Percentiles rank a stretch among this genome's conserved stretches.
Conservation (phyloP, 1,140 invertebrate genomes). For the Lycorma delicatula region DNA sequence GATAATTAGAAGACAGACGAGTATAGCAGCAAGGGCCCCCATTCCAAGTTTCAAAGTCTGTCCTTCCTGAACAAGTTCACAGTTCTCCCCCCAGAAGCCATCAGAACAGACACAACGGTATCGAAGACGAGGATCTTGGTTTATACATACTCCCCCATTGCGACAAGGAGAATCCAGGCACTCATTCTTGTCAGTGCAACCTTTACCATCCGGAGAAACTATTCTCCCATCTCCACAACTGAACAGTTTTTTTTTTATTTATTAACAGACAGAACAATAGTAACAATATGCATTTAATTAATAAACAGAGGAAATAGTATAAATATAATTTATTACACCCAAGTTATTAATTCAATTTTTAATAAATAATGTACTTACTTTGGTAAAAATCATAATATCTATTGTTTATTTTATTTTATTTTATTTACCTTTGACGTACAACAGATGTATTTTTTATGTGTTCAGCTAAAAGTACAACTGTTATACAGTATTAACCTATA, state of each 20-base stretch:
- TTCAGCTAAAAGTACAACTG: no score
- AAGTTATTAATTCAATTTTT: background rate
- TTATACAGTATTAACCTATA: no score
- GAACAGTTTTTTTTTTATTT: background rate
- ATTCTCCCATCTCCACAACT: constrained; percentile 88
- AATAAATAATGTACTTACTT: background rate
- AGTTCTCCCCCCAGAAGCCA: constrained; percentile 89
- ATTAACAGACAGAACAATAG: no score
- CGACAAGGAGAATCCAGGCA: constrained; percentile 85
- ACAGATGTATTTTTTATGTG: no score
- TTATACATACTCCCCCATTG: constrained; percentile 82
- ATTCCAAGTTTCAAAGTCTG: constrained; percentile 87
- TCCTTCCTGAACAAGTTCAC: constrained; percentile 85
- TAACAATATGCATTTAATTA: no score
- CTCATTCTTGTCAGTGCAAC: constrained; percentile 89
- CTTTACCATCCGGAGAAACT: constrained; percentile 77
- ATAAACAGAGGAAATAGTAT: no score
- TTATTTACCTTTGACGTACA: no score
- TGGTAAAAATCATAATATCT: no score
- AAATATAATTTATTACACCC: background rate
- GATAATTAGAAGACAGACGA: constrained; percentile 89
- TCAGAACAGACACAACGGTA: constrained; percentile 79
- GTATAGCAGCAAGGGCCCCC: constrained; percentile 85
- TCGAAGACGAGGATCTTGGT: constrained; percentile 73
- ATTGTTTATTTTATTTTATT: no score